These are phyloP conservation scores for Orycteropus afer DNA, from an alignment of 2,113 vertebrate species.

Conservation along the genomic window DNA sequence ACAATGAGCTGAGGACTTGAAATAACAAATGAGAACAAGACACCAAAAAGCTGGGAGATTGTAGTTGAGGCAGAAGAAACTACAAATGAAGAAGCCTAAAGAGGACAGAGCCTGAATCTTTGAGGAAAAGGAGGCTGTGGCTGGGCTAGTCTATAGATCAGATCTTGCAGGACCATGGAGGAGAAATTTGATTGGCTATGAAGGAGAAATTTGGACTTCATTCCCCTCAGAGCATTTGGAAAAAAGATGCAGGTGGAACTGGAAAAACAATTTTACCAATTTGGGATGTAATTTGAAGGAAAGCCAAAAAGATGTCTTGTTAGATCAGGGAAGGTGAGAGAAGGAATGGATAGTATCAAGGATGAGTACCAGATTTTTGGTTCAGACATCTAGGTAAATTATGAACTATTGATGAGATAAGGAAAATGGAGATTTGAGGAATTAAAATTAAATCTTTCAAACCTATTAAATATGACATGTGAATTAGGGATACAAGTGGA, in stretches of 20 bases:
- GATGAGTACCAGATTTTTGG: not conserved
- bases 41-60: not conserved
- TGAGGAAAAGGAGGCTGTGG: not conserved
- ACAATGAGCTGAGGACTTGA: not conserved
- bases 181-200: not conserved
- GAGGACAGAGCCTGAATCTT: not conserved
- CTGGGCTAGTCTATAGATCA: not conserved
- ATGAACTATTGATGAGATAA: not conserved
- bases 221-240: not conserved
- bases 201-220: not conserved
- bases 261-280: not conserved
- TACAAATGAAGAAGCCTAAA: not conserved
- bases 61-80: not conserved
- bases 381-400: not conserved
- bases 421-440: not conserved
- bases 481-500: not conserved
- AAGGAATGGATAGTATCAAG: not conserved
- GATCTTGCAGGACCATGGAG: not conserved
- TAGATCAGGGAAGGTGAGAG: not conserved
- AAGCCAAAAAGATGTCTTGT: not conserved
- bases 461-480: not conserved
- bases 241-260: not conserved
- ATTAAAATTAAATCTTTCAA: constrained; percentile 6
- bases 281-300: not conserved
- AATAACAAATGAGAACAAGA: not conserved